Evolutionary conservation across 1,140 invertebrate genomes (phyloP), one percentile per base, ranked within the genome.

Genomic region (Helicoverpa zea): DNA sequence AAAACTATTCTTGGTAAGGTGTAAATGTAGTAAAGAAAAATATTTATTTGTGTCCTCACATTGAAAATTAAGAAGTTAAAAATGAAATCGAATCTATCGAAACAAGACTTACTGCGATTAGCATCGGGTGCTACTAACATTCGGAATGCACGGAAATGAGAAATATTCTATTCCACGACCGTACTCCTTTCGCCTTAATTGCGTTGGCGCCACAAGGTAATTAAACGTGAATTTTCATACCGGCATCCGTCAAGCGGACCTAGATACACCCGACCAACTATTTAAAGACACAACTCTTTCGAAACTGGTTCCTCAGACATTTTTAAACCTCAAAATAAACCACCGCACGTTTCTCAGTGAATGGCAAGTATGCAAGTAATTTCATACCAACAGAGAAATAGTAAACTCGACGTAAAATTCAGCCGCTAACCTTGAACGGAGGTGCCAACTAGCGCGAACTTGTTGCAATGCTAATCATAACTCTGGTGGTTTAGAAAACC

Each of bases 171-270:
- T 76, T 76, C 73, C 73, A 76, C 73, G 73, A 12, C 29, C 56
- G 73, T 76, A 76, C 73, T 63, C 73, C 35, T 76, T 76, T 76
- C 73, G 56, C 54, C 12, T 73, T 76, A 43, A 63, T 51, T 61
- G 73, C 58, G 58, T 30, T 49, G 82, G 70, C 82, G 79, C 83
- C 81, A 88, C 85, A 78, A 79, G 78, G 84, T 84, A 86, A 85
- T 86, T 81, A 86, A 83, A 86, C 80, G 82, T 85, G 84, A 85
- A 87, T 89, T 88, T 86, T 83, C 84, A 88, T 86, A 87, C 76
- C 79, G 79, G 84, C 84, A 80, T 80, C 81, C 83, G 83, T 82
- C 85, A 83, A 80, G 68, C 77, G 77, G 78, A 84, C 73, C 73
- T 63, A 76, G 43, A 76, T 76, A 76, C 58, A 13, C 35, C 72